A percentile compares a stretch with the other conserved stretches of the same genome.
These are phyloP conservation scores for Sipha flava DNA, from an alignment of 1,140 invertebrate genomes.

Conservation along the genomic window DNA sequence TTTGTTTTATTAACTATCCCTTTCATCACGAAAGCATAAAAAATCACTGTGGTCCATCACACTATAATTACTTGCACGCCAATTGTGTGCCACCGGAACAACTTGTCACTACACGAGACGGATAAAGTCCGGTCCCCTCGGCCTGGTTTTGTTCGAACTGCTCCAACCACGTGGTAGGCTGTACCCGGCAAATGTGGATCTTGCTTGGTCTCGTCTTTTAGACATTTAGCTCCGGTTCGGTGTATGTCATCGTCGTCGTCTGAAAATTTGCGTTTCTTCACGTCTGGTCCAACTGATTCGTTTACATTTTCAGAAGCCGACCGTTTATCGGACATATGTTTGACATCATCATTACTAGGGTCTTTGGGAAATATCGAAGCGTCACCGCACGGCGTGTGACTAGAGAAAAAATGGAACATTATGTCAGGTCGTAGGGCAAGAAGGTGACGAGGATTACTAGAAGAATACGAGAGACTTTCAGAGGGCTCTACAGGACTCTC, in stretches of 20 bases:
- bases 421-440: conserved; percentile 46
- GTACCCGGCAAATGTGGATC: conserved; percentile 51
- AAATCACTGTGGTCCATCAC: conserved; percentile 50
- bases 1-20: too few species aligned
- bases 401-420: conserved; percentile 77
- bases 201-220: conserved; percentile 47
- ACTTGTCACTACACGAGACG: conserved; percentile 88
- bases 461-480: too few species aligned
- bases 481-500: neutral
- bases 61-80: conserved; percentile 71
- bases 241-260: conserved; percentile 52
- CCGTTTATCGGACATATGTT: conserved; percentile 39
- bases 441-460: neutral
- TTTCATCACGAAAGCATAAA: too few species aligned
- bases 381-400: conserved; percentile 87
- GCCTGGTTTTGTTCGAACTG: conserved; percentile 82
- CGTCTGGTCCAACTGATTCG: neutral
- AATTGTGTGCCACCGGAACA: conserved; percentile 76
- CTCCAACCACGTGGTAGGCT: conserved; percentile 62
- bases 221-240: conserved; percentile 83
- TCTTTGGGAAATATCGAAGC: conserved; percentile 65
- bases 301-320: conserved; percentile 38
- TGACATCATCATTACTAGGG: conserved; percentile 26
- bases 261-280: conserved; percentile 3
- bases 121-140: conserved; percentile 80